Evolutionary conservation across 2,888 invertebrate genomes (phyloP), one percentile per base, ranked within the genome.

Genomic region (Acrocyrtus sp.): DNA sequence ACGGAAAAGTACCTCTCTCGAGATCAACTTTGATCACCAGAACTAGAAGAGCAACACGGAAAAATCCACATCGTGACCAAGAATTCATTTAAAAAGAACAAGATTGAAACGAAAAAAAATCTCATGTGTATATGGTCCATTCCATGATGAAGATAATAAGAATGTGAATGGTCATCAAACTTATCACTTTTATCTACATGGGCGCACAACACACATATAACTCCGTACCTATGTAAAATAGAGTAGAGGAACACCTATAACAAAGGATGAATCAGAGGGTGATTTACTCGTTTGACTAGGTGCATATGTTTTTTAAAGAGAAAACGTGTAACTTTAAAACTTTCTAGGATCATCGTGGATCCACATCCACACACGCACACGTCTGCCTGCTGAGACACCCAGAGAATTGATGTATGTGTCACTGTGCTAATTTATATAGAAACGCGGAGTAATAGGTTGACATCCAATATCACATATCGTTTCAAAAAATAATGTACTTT

Each of bases 11-110:
- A 50, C 41, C 53, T 60, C 53, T 53, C n/a, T n/a, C n/a, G n/a
- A n/a, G n/a, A n/a, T n/a, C 4, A 43, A 43, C 43, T 43, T 43
- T 4, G 17, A 43, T n/a, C 43, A 60, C 66, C 61, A 47, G 61
- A 66, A 60, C 66, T 60, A 62, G 43, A 50, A 53, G 62, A 39
- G 50, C 51, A 51, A 53, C 34, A 50, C 19, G 24, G 53, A 69
- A 61, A 60, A 56, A 70, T 62, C 69, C 69, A 72, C 72, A 66
- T 72, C 72, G 72, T 72, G 72, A 72, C 72, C 66, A 72, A 65
- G 72, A 72, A 72, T 72, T 72, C 61, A 72, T 65, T 72, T 69
- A 29, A 39, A 48, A 56, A 53, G 54, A 61, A 69, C 69, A 54
- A 66, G 58, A 56, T 51, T 51, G 48, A 62, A 57, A 69, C 47